Evolutionary conservation across 2,797 vertebrate species (phyloP).

Genomic region (Pantherophis vulpinus): DNA sequence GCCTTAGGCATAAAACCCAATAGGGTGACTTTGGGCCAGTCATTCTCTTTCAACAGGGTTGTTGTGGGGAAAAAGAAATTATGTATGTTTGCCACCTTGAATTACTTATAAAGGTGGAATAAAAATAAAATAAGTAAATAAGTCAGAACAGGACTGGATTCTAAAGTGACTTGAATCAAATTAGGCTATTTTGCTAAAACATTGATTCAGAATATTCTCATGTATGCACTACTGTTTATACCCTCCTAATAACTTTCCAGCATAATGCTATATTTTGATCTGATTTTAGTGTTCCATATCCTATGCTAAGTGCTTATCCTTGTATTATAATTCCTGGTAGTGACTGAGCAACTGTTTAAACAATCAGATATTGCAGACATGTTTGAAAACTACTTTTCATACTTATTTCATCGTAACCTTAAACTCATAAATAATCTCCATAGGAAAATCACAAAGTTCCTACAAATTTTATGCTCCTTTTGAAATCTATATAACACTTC

Average conservation of each 20-base stretch:
- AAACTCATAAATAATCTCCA: background rate
- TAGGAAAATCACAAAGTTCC: background rate
- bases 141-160: background rate
- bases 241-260: background rate
- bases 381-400: background rate
- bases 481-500: slow-evolving; percentile 4
- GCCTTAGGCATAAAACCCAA: background rate
- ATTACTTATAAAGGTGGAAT: background rate
- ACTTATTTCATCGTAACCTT: background rate
- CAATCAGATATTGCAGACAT: background rate
- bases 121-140: background rate
- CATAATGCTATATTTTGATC: background rate
- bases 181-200: background rate
- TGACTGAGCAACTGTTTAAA: background rate
- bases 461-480: background rate
- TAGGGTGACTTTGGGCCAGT: background rate
- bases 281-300: background rate
- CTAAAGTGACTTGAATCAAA: background rate
- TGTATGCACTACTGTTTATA: background rate
- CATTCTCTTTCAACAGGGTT: background rate
- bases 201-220: background rate
- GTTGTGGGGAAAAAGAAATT: too few species aligned
- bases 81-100: background rate
- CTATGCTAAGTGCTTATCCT: background rate
- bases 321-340: background rate